Evolutionary conservation across 2,888 invertebrate species (phyloP).

Genomic region (Eupithecia pulchellata): DNA sequence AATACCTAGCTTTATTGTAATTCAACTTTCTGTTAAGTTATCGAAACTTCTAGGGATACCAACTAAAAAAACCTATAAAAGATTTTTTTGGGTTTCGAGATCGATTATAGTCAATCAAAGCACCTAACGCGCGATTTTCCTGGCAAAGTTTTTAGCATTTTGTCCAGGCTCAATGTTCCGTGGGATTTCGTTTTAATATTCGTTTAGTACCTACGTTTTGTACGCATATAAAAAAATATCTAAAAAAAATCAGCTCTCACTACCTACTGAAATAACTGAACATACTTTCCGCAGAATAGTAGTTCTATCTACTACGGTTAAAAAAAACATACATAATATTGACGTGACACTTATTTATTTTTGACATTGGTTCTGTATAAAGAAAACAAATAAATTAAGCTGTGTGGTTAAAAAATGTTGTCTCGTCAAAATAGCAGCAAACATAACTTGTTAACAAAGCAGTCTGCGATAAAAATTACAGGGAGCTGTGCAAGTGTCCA

Average conservation of each 20-base stretch:
- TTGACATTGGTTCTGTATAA: not conserved
- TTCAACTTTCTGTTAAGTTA: no score
- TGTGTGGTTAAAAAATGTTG: not conserved
- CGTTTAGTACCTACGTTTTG: no score
- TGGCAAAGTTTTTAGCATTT: not conserved
- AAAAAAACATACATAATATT: no score
- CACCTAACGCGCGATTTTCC: not conserved
- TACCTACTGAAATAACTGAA: not conserved
- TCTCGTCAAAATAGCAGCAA: slow-evolving; percentile 25
- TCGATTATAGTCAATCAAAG: not conserved
- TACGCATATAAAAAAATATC: not conserved
- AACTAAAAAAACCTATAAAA: not conserved
- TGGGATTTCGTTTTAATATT: not conserved
- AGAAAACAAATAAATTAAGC: not conserved
- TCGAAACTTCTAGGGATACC: not conserved
- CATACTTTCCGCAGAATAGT: no score
- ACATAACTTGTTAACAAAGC: slow-evolving; percentile 14
- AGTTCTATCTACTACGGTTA: no score
- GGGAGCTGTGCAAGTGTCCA: slow-evolving; percentile 43
- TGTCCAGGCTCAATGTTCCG: not conserved
- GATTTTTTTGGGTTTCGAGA: no score
- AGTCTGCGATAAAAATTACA: slow-evolving; percentile 36
- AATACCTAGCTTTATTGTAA: no score
- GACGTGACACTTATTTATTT: no score
- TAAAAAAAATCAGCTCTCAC: not conserved